Evolutionary conservation across 2,797 vertebrate species (phyloP), one percentile per base, ranked within the genome.

Genomic region (Lepidocolaptes lacrymiger): DNA sequence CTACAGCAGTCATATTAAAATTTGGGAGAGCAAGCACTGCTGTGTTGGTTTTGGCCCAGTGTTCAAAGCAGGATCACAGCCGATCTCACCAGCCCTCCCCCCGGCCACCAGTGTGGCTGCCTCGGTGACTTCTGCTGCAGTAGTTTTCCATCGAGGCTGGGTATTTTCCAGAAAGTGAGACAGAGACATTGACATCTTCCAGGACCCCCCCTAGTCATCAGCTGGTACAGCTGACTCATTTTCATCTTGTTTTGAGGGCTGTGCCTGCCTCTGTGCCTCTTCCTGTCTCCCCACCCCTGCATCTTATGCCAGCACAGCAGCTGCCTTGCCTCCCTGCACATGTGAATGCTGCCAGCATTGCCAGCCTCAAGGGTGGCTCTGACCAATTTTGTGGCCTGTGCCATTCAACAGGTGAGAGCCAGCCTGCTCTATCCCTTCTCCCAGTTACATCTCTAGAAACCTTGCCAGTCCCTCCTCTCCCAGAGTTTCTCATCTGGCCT

Each of bases 141-240:
- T 94, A 96, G 89, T 94, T 95, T 96, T 97, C 96, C 95, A 92
- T 19, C 2, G 2, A 90, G 48, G 43, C 63, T 87, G 85, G 81
- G 89, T 95, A 90, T 91, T 96, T 97, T 97, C 90, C 92, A 95
- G 88, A 85, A 91, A 85, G 72, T 22, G 48, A 92, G 61, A 69
- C 51, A 69, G 76, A 79, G 88, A 89, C 1, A 0, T 56, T 95
- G 85, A 93, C 68, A 87, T 85, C 78, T 87, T 94, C 83, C 89
- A 95, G 88, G 89, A 89, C 34, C 18, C 52, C 61, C 48, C 30
- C 19, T 27, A 46, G 61, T 71, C 73, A 71, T 89, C 79, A 73
- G 78, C 59, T 91, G 80, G 49, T 89, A 32, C 26, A 67, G 89
- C 69, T 92, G 95, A 91, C 73, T 95, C 69, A 93, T 89, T 90